Conservation (phyloP, 2,797 vertebrate genomes). For the Pipistrellus nathusii region DNA sequence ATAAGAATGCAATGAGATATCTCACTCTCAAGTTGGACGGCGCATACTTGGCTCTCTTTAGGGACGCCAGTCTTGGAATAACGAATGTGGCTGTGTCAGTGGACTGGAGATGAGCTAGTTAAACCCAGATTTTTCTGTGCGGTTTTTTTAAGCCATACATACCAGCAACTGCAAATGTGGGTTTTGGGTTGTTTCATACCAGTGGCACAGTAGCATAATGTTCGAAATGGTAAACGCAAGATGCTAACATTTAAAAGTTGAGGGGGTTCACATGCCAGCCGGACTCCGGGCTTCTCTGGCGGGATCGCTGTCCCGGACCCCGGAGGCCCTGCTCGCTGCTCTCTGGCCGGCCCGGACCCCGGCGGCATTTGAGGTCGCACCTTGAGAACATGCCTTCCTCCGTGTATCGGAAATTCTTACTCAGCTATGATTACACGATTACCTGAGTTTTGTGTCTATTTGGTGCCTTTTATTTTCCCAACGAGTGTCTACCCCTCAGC, state of each 20-base stretch:
- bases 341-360: neutral
- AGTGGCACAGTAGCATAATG: neutral
- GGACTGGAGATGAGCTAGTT: neutral
- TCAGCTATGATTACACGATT: neutral
- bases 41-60: neutral
- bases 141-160: neutral
- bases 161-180: neutral
- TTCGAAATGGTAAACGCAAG: neutral
- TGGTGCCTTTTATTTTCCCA: conserved; percentile 1
- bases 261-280: neutral
- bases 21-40: neutral
- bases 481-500: neutral
- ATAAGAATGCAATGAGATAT: neutral
- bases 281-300: neutral
- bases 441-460: neutral
- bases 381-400: neutral
- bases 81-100: neutral
- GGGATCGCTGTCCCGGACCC: neutral
- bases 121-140: neutral
- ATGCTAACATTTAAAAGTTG: neutral
- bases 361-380: neutral
- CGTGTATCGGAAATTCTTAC: neutral
- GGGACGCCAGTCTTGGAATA: neutral
- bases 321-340: neutral
- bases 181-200: neutral